Base-by-base conservation (phyloP, 1,140 invertebrate species). In the Lepidurus apus region DNA sequence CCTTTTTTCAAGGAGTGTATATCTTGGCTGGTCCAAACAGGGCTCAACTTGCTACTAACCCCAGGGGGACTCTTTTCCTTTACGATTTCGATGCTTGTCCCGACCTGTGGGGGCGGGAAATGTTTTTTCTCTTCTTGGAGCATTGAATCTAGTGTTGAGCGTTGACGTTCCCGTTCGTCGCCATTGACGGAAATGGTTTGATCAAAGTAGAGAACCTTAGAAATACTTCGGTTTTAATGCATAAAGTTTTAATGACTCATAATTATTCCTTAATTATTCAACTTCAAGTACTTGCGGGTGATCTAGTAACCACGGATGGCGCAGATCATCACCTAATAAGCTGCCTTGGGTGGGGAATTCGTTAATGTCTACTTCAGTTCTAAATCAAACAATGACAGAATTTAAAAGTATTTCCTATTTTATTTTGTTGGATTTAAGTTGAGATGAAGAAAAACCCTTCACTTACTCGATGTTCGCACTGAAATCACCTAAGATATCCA, bases 281-380 rank as follows among this genome's bases (percentile, higher is more conserved):
- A 11, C 7, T 45, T 1, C 13, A 34, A 6, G 73, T 75, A 79
- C 78, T 74, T 79, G 82, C 76, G 85, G 83, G 76, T 88, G 88
- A 81, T 91, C 90, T 42, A 90, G 82, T 44, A 91, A 85, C 90
- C 90, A 91, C 77, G 90, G 89, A 26, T 90, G 89, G 81, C 90
- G 89, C 9, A 90, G 88, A 75, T 90, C 90, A 81, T 89, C 88
- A 78, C 87, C 87, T 74, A 88, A 79, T 13, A 88, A 80, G 78
- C 88, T 87, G 82, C 86, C 87, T 82, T 88, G 86, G 7, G 87
- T 87, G n/a, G 86, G 85, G 43, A 88, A 82, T 75, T 85, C 84
- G 81, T 86, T 84, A 26, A 83, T 82, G 82, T 87, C 86, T 80
- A 82, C 82, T 81, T 79, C 81, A 79, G 73, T 24, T 75, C 78